phyloP scores from a whole-genome alignment of 2,888 invertebrate genomes.

The Blera fallax region DNA sequence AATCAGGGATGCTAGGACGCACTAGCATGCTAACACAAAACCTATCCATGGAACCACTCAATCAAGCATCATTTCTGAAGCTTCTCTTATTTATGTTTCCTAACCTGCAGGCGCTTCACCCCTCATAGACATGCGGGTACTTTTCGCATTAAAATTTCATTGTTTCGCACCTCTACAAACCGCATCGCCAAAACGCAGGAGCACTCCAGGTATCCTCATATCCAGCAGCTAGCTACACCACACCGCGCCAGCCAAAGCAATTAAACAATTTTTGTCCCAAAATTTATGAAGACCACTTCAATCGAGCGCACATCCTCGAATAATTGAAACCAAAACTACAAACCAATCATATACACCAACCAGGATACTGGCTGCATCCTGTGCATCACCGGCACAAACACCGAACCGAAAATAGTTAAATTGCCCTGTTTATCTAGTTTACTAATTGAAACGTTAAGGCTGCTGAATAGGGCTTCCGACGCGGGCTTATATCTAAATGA shows the following conservation, averaged over 20 bases:
- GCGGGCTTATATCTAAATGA: constrained; percentile 7
- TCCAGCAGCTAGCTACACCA: neutral
- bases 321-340: constrained; percentile 53
- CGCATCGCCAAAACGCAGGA: neutral
- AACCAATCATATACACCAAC: constrained; percentile 15
- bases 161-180: neutral
- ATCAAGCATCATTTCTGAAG: too few species aligned
- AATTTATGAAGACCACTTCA: constrained; percentile 45
- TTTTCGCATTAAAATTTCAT: constrained; percentile 1
- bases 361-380: neutral
- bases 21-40: too few species aligned
- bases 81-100: too few species aligned
- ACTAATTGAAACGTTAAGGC: constrained; percentile 59
- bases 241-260: constrained; percentile 27
- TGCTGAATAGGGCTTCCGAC: neutral
- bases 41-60: too few species aligned
- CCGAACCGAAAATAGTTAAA: constrained; percentile 49
- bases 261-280: constrained; percentile 43
- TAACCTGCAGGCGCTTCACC: neutral
- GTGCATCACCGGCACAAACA: neutral
- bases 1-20: too few species aligned
- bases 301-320: neutral
- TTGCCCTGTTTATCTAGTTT: constrained; percentile 56
- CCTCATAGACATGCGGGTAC: neutral
- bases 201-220: neutral